phyloP scores from a whole-genome alignment of 2,113 vertebrate genomes.

The Takifugu flavidus region DNA sequence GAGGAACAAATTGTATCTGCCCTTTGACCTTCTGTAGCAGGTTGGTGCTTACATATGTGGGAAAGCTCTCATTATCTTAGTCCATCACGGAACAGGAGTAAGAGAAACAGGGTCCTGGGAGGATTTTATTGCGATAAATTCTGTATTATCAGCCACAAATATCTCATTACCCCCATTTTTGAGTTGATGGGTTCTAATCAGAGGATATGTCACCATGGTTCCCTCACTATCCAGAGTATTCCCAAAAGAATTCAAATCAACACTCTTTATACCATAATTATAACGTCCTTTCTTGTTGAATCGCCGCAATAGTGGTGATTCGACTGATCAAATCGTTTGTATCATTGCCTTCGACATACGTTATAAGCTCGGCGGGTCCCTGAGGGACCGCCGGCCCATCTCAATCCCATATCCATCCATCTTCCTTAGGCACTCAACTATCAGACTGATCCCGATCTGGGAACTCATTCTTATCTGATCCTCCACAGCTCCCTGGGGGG shows the following conservation, averaged over 20 bases:
- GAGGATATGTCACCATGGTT: neutral
- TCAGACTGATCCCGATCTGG: slow-evolving; percentile 72
- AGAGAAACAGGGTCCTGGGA: slow-evolving; percentile 24
- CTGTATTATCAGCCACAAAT: slow-evolving; percentile 31
- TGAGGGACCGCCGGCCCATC: slow-evolving; percentile 41
- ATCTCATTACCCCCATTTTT: slow-evolving; percentile 8
- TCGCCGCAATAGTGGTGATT: slow-evolving; percentile 22
- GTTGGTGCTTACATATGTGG: slow-evolving; percentile 28
- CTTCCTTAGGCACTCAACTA: slow-evolving; percentile 69
- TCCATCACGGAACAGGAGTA: slow-evolving; percentile 16
- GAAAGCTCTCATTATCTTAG: slow-evolving; percentile 44
- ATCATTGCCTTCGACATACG: slow-evolving; percentile 42
- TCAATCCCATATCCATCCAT: slow-evolving; percentile 73
- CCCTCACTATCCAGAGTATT: neutral
- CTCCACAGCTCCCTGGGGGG: slow-evolving; percentile 64
- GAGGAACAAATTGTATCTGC: slow-evolving; percentile 23
- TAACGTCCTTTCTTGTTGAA: slow-evolving; percentile 11
- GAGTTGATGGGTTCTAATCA: slow-evolving; percentile 22
- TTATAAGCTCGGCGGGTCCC: slow-evolving; percentile 31
- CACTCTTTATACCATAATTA: neutral
- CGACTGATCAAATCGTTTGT: slow-evolving; percentile 19
- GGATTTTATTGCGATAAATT: slow-evolving; percentile 31
- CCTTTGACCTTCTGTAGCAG: slow-evolving; percentile 42
- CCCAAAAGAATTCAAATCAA: neutral
- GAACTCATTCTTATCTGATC: slow-evolving; percentile 75